Conservation (phyloP, 2,888 invertebrate genomes). For the Noctua pronuba region DNA sequence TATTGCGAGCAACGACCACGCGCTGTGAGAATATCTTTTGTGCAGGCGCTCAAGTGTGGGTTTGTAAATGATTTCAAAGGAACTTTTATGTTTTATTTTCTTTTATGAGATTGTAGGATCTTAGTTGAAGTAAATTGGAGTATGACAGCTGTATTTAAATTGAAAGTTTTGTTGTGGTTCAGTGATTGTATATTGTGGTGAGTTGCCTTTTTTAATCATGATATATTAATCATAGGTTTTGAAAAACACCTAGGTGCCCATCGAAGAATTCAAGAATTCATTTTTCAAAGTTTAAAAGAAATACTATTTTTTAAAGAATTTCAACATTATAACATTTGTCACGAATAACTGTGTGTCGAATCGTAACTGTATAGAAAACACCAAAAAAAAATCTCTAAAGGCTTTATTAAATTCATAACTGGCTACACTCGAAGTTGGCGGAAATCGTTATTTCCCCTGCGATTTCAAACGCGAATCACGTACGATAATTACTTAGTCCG, state of each 20-base stretch:
- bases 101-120: slow-evolving; percentile 40
- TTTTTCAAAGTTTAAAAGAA: not conserved
- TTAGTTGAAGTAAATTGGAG: slow-evolving; percentile 39
- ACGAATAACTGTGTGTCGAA: not conserved
- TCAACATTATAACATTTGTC: not conserved
- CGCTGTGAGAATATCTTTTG: slow-evolving; percentile 64
- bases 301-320: not conserved
- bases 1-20: slow-evolving; percentile 68
- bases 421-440: not conserved
- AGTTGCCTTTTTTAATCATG: not conserved
- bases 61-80: slow-evolving; percentile 58
- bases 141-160: slow-evolving; percentile 34
- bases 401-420: slow-evolving; percentile 13
- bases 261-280: too few species aligned
- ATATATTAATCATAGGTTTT: too few species aligned
- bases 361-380: not conserved
- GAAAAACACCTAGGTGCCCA: not conserved
- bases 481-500: slow-evolving; percentile 30
- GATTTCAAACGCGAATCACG: slow-evolving; percentile 26
- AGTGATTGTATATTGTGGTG: too few species aligned
- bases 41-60: slow-evolving; percentile 66
- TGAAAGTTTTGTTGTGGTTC: slow-evolving; percentile 4
- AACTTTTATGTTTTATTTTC: slow-evolving; percentile 39
- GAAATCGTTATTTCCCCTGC: slow-evolving; percentile 19
- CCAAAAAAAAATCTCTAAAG: not conserved